Base-by-base conservation (phyloP, 2,888 invertebrate species). In the Aporophyla lueneburgensis region DNA sequence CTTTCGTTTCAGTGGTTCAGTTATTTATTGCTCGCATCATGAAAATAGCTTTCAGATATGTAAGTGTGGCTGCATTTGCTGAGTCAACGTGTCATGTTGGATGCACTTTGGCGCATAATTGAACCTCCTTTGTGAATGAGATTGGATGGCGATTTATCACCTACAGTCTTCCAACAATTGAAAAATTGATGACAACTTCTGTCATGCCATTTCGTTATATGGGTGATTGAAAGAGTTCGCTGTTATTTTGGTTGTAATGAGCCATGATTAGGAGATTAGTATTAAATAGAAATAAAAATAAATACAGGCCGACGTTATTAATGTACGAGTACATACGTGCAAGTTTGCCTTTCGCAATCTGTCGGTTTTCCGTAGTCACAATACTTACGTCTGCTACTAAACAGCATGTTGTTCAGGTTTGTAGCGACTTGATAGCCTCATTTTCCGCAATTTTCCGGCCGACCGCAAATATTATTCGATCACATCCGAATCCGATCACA, bases 11-110 rank as follows among this genome's bases (percentile, higher is more conserved):
- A 74, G 56, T 51, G 54, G 59, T 80, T 56, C 70, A 72, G 81
- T 79, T 86, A 83, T 87, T 85, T 80, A 82, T 80, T 65, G 76
- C 49, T 21, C n/a, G 74, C 66, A 71, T 78, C 80, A 78, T 89
- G 89, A 85, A 90, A 90, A 92, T 90, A 89, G 91, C 90, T 86
- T 80, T 78, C 75, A 77, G 87, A 86, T 1, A 46, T 46, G 43
- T 91, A 89, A 90, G 88, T 92, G 91, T 85, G 68, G 76, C 62
- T 88, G 87, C 87, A 85, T 85, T 89, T 84, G 85, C 81, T 82
- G 85, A 85, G 85, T 88, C 89, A 88, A 87, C 87, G 79, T 89
- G 86, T 86, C 86, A 77, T 78, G 73, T 74, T 49, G 46, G 40
- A 71, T 78, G 71, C 76, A 77, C 72, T 76, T 70, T 73, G 72